A percentile compares a stretch with the other conserved stretches of the same genome.
Evolutionary conservation across 2,797 vertebrate species (phyloP).

Genomic region (Mormyrops attenuatus): DNA sequence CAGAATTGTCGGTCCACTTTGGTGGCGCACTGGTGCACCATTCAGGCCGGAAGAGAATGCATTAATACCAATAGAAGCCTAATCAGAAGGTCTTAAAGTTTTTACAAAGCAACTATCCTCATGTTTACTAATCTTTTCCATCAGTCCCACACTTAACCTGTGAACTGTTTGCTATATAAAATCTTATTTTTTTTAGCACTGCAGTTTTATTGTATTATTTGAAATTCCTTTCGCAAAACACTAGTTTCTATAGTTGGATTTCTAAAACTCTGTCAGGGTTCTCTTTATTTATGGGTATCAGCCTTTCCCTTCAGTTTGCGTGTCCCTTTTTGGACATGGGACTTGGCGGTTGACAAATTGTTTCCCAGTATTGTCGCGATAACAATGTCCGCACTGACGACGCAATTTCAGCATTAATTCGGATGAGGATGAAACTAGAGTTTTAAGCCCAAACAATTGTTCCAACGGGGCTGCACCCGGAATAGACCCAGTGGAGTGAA

Average conservation of each 20-base stretch:
- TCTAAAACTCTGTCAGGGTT: neutral
- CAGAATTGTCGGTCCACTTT: conserved; percentile 14
- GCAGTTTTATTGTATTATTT: conserved; percentile 17
- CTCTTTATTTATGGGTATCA: conserved; percentile 9
- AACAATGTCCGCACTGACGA: conserved; percentile 26
- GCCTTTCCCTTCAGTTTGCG: neutral
- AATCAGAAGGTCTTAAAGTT: neutral
- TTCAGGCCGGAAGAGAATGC: neutral
- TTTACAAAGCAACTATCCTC: neutral
- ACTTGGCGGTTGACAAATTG: conserved; percentile 56
- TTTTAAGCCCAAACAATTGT: conserved; percentile 63
- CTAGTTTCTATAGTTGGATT: conserved; percentile 10
- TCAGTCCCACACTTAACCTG: neutral
- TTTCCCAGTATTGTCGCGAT: conserved; percentile 65
- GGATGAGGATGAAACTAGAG: conserved; percentile 54
- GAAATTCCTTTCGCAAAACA: neutral
- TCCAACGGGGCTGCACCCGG: conserved; percentile 41
- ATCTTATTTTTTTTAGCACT: neutral
- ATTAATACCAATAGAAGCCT: neutral
- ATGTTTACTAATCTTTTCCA: neutral
- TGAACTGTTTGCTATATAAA: neutral
- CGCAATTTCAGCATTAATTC: conserved; percentile 51
- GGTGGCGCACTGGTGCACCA: neutral
- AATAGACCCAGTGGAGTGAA: conserved; percentile 61
- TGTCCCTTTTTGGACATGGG: conserved; percentile 34